Evolutionary conservation across 2,113 vertebrate genomes (phyloP), one percentile per base, ranked within the genome.

Genomic region (Gymnobelideus leadbeateri): DNA sequence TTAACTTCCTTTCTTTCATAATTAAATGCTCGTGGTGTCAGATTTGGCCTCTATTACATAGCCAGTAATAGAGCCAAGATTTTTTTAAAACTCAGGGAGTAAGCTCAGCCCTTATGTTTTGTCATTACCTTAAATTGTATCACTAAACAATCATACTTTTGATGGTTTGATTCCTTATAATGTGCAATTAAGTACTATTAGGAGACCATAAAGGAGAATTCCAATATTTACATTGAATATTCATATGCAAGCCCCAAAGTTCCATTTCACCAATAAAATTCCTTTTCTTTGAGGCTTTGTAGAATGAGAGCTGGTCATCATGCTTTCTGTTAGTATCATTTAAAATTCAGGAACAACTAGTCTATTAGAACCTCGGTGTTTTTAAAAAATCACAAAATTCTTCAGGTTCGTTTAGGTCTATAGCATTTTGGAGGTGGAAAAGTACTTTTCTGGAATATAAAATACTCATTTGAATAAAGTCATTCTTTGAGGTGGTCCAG

Each of bases 321-420:
- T 96, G 47, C 90, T 68, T 91, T 57, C 47, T 25, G 92, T 89
- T 96, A 92, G 28, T 57, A 23, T 10, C 1, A 12, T 28, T 93
- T 57, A 24, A 92, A 89, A 14, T 54, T 61, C 1, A 28, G 23
- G 24, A 54, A 91, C 47, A 47, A 5, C 37, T 43, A 49, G 89
- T 14, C 31, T 43, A 43, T 84, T 84, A 43, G 16, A 84, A 43
- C 16, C 37, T 21, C 7, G 7, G 19, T 43, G 68, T 84, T 84
- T 57, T 19, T 8, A 8, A n/a, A n/a, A 77, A 84, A 5, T 61
- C 31, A 68, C 49, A 11, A 26, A 31, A n/a, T 52, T 61, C 61
- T 50, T 26, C 19, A 47, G 23, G 24, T 31, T 94, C 43, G 91
- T 24, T 90, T 31, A 92, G 26, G 52, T 16, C n/a, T 90, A n/a